Evolutionary conservation across 2,797 vertebrate species (phyloP).

Genomic region (Aldrovandia affinis): DNA sequence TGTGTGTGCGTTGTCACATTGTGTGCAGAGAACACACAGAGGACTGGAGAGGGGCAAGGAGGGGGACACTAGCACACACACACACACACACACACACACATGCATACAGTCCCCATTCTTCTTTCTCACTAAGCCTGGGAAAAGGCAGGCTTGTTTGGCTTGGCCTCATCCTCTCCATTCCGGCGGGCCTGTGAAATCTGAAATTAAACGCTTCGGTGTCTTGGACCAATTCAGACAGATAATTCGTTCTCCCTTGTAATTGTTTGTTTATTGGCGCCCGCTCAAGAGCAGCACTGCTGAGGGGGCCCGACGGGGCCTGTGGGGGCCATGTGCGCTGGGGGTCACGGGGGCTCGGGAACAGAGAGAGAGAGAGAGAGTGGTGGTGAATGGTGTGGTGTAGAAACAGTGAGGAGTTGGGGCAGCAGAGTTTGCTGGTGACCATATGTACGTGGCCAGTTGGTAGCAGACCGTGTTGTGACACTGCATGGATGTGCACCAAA

Average conservation of each 20-base stretch:
- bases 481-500: constrained; percentile 27
- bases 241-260: constrained; percentile 68
- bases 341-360: background rate
- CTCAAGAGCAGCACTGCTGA: constrained; percentile 65
- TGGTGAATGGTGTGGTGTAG: background rate
- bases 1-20: no score
- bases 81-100: constrained; percentile 9
- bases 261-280: constrained; percentile 77
- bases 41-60: no score
- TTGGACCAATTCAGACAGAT: constrained; percentile 68
- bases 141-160: constrained; percentile 64
- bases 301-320: background rate
- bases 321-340: background rate
- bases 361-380: background rate
- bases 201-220: constrained; percentile 72
- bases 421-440: background rate
- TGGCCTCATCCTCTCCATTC: constrained; percentile 60
- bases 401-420: no score
- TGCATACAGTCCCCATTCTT: background rate
- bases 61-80: background rate
- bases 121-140: constrained; percentile 34
- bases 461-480: constrained; percentile 15
- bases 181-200: constrained; percentile 76
- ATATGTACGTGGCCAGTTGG: constrained; percentile 40
- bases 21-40: background rate